Evolutionary conservation across 2,888 invertebrate species (phyloP).

Genomic region (Meliscaeva auricollis): DNA sequence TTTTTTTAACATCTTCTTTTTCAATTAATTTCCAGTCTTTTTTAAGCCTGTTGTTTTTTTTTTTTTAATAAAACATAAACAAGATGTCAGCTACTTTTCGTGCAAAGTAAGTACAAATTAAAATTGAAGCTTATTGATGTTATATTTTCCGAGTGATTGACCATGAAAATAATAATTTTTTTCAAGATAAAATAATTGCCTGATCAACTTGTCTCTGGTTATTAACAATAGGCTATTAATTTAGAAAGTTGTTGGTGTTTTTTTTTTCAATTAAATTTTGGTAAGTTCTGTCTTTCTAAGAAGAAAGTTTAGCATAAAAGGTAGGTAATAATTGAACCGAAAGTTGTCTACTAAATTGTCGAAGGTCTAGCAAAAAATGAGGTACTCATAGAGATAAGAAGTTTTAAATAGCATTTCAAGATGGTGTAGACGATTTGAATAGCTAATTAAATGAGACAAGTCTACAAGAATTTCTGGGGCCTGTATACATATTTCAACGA

Average conservation of each 20-base stretch:
- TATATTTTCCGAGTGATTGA: conserved; percentile 14
- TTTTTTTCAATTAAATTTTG: conserved; percentile 24
- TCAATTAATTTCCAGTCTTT: conserved; percentile 45
- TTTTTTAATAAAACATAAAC: neutral
- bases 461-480: too few relatives aligned
- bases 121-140: conserved; percentile 32
- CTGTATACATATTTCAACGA: too few relatives aligned
- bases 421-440: too few relatives aligned
- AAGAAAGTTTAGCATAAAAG: too few relatives aligned
- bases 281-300: neutral
- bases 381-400: too few relatives aligned
- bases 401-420: too few relatives aligned
- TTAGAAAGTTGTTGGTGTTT: conserved; percentile 20
- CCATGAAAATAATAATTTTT: conserved; percentile 25
- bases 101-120: conserved; percentile 15
- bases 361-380: too few relatives aligned
- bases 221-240: conserved; percentile 32
- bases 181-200: conserved; percentile 17
- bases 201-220: conserved; percentile 17
- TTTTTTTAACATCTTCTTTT: conserved; percentile 20
- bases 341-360: too few relatives aligned
- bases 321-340: too few relatives aligned
- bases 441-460: too few relatives aligned
- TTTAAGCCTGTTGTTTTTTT: neutral
- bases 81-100: neutral